Evolutionary conservation across 2,888 invertebrate genomes (phyloP).

Genomic region (Amphipoea oculea): DNA sequence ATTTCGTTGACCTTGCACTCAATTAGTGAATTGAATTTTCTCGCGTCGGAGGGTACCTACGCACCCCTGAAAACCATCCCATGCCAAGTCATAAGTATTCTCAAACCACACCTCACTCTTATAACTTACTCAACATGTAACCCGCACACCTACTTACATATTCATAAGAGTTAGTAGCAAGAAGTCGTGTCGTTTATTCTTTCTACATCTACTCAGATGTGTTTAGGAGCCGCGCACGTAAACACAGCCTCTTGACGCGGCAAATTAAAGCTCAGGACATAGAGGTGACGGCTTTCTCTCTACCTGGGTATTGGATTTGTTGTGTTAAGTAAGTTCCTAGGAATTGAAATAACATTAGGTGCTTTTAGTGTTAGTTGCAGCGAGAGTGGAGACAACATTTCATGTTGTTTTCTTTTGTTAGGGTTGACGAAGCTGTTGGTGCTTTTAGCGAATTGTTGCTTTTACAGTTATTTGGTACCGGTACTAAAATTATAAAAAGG

Average conservation of each 20-base stretch:
- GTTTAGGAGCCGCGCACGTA: constrained; percentile 56
- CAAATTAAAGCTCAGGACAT: constrained; percentile 62
- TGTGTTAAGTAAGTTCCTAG: neutral
- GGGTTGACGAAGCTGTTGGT: neutral
- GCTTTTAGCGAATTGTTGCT: neutral
- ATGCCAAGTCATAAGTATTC: constrained; percentile 43
- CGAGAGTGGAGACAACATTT: neutral
- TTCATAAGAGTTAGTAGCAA: constrained; percentile 63
- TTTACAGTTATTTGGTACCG: neutral
- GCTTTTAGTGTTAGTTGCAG: neutral
- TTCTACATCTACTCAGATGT: constrained; percentile 58
- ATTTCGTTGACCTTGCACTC: neutral
- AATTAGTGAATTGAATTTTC: constrained; percentile 16
- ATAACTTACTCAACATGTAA: constrained; percentile 43
- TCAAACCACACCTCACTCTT: constrained; percentile 37
- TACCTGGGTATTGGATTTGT: constrained; percentile 17
- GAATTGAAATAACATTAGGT: constrained; percentile 17
- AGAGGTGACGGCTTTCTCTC: constrained; percentile 15
- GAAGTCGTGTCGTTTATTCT: constrained; percentile 61
- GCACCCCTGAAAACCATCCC: constrained; percentile 1
- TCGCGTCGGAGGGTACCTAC: neutral
- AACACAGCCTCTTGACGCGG: constrained; percentile 64
- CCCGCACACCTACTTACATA: constrained; percentile 59
- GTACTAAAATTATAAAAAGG: too few relatives aligned
- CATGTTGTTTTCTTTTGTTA: neutral